These are phyloP conservation scores for Gastrophryne carolinensis DNA, from an alignment of 2,797 vertebrate genomes.

Conservation along the genomic window DNA sequence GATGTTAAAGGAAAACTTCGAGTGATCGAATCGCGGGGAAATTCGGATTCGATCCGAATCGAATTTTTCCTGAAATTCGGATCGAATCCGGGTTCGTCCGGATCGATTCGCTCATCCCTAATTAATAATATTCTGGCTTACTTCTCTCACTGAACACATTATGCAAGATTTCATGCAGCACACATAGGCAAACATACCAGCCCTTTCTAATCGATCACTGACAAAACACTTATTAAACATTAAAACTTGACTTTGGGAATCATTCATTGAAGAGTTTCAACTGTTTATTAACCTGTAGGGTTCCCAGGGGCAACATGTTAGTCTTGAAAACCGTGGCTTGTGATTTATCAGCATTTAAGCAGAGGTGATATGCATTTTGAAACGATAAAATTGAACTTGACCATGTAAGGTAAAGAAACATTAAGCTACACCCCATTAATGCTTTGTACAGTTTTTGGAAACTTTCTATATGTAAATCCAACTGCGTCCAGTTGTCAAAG, in stretches of 20 bases:
- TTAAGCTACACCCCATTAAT: too few species aligned
- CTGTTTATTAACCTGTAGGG: slow-evolving; percentile 76
- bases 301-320: slow-evolving; percentile 70
- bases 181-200: slow-evolving; percentile 57
- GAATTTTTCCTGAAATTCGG: too few species aligned
- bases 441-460: too few species aligned
- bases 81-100: too few species aligned
- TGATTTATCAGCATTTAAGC: slow-evolving; percentile 63
- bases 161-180: slow-evolving; percentile 3
- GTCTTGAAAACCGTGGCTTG: slow-evolving; percentile 58
- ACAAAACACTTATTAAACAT: slow-evolving; percentile 92
- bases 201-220: slow-evolving; percentile 83
- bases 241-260: slow-evolving; percentile 79
- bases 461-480: too few species aligned
- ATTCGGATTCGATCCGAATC: too few species aligned
- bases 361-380: slow-evolving; percentile 58
- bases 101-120: too few species aligned
- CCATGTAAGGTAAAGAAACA: slow-evolving; percentile 9
- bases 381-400: slow-evolving; percentile 55
- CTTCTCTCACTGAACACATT: slow-evolving; percentile 25
- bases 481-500: too few species aligned
- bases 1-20: too few species aligned
- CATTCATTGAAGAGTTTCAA: slow-evolving; percentile 80
- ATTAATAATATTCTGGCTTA: slow-evolving; percentile 64
- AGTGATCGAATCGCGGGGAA: too few species aligned